Evolutionary conservation across 2,113 vertebrate genomes (phyloP), one percentile per base, ranked within the genome.

Genomic region (Melanerpes aurifrons): DNA sequence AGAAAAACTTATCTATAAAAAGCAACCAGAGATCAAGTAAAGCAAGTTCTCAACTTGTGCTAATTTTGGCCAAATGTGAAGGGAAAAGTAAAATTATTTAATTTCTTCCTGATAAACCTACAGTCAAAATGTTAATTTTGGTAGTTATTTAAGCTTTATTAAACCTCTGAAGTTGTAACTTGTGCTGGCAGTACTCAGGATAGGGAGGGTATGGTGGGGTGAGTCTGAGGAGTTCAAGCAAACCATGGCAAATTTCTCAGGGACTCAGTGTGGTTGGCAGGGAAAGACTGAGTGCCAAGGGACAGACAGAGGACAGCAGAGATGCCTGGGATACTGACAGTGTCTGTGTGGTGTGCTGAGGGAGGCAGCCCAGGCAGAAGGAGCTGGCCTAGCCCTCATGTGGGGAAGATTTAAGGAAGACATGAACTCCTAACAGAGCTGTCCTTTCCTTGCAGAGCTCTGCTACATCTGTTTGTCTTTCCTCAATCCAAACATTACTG

Each of bases 391-490:
- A 9, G 26, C 63, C 3, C 0, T 22, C 31, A 6, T 15, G 25
- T 2, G 0, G 18, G 21, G 19, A 28, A 6, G 15, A 53, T 74
- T 81, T 68, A 71, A 92, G 57, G 76, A 86, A 91, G 80, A 77
- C 5, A 7, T 16, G 15, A 74, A 64, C 8, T 57, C 31, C n/a
- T 74, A 86, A 93, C 72, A 82, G 66, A 92, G 64, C 53, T 1
- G 1, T 94, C 48, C 72, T 87, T 78, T 87, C 32, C 53, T 90
- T 64, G 80, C 88, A 87, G 15, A 62, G 58, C 37, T 81, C 62
- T 72, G 45, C 77, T 78, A 43, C 48, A n/a, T 92, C 90, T 93
- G 45, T 93, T 94, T 92, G 80, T 32, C 67, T 96, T 94, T 77
- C 75, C 53, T 78, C 75, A 89, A 54, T 77, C 40, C 74, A 94